phyloP scores from a whole-genome alignment of 1,140 invertebrate species.

The Stegodyphus mimosarum region DNA sequence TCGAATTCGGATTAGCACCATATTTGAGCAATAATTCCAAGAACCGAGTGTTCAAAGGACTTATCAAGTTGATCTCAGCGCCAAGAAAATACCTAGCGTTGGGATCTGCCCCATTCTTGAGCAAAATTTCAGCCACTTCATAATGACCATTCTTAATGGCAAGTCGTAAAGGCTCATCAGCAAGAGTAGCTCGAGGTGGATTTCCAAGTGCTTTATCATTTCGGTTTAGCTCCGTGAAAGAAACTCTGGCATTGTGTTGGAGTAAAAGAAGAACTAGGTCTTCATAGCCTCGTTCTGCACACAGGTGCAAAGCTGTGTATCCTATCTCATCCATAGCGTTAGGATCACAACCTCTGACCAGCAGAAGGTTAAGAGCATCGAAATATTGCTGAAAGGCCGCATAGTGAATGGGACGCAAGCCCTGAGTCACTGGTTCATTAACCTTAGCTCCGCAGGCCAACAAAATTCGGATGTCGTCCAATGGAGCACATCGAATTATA shows the following conservation, averaged over 20 bases:
- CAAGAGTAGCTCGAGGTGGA: slow-evolving; percentile 64
- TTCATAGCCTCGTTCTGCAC: slow-evolving; percentile 82
- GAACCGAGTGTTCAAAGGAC: slow-evolving; percentile 80
- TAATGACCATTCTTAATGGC: slow-evolving; percentile 88
- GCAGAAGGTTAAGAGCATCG: slow-evolving; percentile 81
- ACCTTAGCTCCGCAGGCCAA: slow-evolving; percentile 87
- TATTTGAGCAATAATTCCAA: slow-evolving; percentile 84
- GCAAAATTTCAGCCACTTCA: slow-evolving; percentile 75
- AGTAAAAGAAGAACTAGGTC: slow-evolving; percentile 76
- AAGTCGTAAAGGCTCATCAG: slow-evolving; percentile 82
- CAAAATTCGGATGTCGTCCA: slow-evolving; percentile 87
- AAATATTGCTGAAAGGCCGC: slow-evolving; percentile 87
- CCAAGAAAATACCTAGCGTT: slow-evolving; percentile 86
- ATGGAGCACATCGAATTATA: slow-evolving; percentile 85
- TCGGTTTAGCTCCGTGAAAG: slow-evolving; percentile 72
- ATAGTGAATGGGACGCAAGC: slow-evolving; percentile 89
- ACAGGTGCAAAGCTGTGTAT: slow-evolving; percentile 87
- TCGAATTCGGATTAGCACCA: slow-evolving; percentile 87
- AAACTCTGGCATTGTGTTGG: slow-evolving; percentile 82
- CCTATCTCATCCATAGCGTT: slow-evolving; percentile 88
- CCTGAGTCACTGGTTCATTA: slow-evolving; percentile 72
- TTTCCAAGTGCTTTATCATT: slow-evolving; percentile 62
- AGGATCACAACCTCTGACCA: slow-evolving; percentile 82
- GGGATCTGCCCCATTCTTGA: slow-evolving; percentile 78
- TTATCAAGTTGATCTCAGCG: slow-evolving; percentile 87